Base-by-base conservation (phyloP, 2,113 vertebrate species). In the Alosa alosa region DNA sequence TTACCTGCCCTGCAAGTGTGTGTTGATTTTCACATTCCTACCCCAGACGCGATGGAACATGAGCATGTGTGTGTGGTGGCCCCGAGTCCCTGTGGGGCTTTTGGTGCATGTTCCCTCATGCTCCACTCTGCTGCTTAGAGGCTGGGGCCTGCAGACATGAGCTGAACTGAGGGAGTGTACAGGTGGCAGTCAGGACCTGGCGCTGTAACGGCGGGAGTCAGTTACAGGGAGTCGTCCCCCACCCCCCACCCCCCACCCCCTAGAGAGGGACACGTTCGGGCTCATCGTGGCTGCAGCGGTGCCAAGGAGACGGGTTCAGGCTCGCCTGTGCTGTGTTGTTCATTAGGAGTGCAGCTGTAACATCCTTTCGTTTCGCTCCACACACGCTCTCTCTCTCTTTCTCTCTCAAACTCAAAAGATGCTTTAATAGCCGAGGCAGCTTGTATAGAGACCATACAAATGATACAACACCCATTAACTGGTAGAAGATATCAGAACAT, bases 261-360 rank as follows among this genome's bases (percentile, higher is more conserved):
- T 9, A n/a, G 60, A 25, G 60, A 64, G 1, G 60, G 60, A 22
- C 20, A 25, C 7, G n/a, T 64, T 64, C 22, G n/a, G 60, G 60
- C 57, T 22, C 57, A 22, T n/a, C 20, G 20, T 20, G n/a, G 57
- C 60, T 64, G 60, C 7, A n/a, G 60, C 4, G 60, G 60, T 25
- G 60, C 20, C 60, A 64, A 64, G 41, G 36, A 4, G 83, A 68
- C 90, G 41, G 17, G 91, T 87, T 75, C 0, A 0, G n/a, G 86
- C 91, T 91, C 90, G 92, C 87, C 86, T 86, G 20, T 85, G 52
- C 83, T 7, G n/a, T 45, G 18, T 88, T 87, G 78, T 44, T 86
- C 72, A 84, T 85, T 41, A 36, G 45, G 64, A 64, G 41, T 47
- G 11, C 15, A 72, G 64, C 25, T 72, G 7, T 10, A 25, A 72